These are phyloP conservation scores for Lasioglossum albipes DNA, from an alignment of 1,140 invertebrate genomes.

Conservation along the genomic window DNA sequence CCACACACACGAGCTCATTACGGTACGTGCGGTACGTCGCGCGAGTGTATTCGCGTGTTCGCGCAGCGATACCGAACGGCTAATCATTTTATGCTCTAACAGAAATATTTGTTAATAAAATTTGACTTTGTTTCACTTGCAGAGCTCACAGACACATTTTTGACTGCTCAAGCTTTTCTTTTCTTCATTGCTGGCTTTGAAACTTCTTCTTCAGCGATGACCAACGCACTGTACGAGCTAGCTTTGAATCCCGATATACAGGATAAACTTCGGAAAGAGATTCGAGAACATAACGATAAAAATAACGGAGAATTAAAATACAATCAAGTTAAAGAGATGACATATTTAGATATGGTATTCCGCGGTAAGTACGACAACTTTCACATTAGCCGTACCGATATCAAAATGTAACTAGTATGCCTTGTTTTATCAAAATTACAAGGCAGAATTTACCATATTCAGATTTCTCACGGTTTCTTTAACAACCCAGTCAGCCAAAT, in stretches of 20 bases:
- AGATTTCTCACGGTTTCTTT: too few species aligned
- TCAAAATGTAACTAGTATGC: too few species aligned
- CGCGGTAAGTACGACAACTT: constrained; percentile 45
- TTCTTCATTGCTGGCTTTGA: constrained; percentile 82
- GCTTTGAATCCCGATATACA: constrained; percentile 80
- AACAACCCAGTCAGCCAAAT: too few species aligned
- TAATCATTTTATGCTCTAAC: too few species aligned
- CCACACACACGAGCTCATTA: too few species aligned
- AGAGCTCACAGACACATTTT: constrained; percentile 66
- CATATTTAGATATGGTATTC: constrained; percentile 68
- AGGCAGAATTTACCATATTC: too few species aligned
- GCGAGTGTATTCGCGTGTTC: too few species aligned
- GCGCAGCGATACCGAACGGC: too few species aligned
- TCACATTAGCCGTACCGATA: not conserved
- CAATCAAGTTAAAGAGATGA: constrained; percentile 63
- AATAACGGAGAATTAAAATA: constrained; percentile 59
- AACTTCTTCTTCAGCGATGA: constrained; percentile 81
- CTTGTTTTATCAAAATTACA: too few species aligned
- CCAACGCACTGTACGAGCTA: constrained; percentile 76
- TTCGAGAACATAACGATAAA: constrained; percentile 65
- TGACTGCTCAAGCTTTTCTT: constrained; percentile 72
- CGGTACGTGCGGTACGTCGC: too few species aligned
- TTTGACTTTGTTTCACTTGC: constrained; percentile 5
- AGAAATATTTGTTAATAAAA: too few species aligned
- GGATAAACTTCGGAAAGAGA: constrained; percentile 78